A percentile compares a stretch with the other conserved stretches of the same genome.
These are phyloP conservation scores for Meta bourneti DNA, from an alignment of 2,888 invertebrate genomes.

Conservation along the genomic window DNA sequence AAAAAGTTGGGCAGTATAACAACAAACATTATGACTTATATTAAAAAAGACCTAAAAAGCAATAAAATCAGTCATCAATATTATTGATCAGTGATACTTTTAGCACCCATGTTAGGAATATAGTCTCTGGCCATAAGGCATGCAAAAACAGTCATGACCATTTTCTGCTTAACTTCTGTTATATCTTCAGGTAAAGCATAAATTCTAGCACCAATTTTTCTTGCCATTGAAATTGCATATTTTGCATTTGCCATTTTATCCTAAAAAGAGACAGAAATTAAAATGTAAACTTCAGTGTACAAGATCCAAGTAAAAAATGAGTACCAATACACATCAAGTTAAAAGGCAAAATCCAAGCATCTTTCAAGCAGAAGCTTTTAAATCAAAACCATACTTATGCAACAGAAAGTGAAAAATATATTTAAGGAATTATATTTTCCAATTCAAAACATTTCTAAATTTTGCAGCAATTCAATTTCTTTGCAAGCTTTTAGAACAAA, in stretches of 20 bases:
- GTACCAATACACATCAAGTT: too few species aligned
- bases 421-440: too few species aligned
- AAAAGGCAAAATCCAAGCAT: too few species aligned
- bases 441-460: too few species aligned
- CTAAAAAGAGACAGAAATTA: constrained; percentile 83
- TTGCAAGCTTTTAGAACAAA: too few species aligned
- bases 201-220: constrained; percentile 97
- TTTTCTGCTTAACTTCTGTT: constrained; percentile 97
- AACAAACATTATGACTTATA: constrained; percentile 15
- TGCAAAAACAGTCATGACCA: constrained; percentile 99
- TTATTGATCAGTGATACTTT: constrained; percentile 73
- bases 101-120: constrained; percentile 90
- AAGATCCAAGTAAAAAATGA: too few species aligned
- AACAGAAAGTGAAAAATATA: too few species aligned
- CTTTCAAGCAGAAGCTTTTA: too few species aligned
- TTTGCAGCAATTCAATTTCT: too few species aligned
- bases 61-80: constrained; percentile 13
- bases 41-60: constrained; percentile 3
- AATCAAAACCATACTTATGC: too few species aligned
- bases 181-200: constrained; percentile 99
- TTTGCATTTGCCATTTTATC: constrained; percentile 98
- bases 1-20: neutral
- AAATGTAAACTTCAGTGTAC: neutral
- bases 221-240: constrained; percentile 98
- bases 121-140: constrained; percentile 99